Evolutionary conservation across 2,888 invertebrate species (phyloP).

Genomic region (Drosophila colorata): DNA sequence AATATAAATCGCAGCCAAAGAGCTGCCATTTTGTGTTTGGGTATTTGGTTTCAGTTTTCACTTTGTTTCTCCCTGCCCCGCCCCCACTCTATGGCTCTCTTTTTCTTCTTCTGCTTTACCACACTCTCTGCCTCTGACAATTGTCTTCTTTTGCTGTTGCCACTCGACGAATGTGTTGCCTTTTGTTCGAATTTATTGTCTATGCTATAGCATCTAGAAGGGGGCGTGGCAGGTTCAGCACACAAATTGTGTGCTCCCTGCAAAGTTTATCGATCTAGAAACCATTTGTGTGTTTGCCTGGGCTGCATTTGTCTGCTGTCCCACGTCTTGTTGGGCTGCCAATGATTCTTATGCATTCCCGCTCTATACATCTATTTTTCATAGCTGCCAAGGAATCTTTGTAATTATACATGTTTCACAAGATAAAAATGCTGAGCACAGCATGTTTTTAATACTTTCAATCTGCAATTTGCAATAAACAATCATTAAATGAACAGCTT

Average conservation of each 20-base stretch:
- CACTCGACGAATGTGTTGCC: conserved; percentile 71
- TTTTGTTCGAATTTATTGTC: conserved; percentile 73
- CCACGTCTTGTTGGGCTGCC: conserved; percentile 1
- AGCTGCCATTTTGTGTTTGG: conserved; percentile 51
- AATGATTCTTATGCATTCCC: conserved; percentile 14
- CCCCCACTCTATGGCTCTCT: neutral
- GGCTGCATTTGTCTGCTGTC: conserved; percentile 8
- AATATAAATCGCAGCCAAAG: conserved; percentile 62
- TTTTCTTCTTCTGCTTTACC: neutral
- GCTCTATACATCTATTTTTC: neutral
- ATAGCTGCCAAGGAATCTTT: conserved; percentile 4
- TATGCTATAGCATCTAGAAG: conserved; percentile 33
- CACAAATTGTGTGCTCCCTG: conserved; percentile 51
- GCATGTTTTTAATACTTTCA: neutral
- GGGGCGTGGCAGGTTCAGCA: conserved; percentile 38
- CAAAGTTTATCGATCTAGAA: conserved; percentile 69
- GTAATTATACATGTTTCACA: conserved; percentile 20
- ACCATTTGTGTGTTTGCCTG: conserved; percentile 47
- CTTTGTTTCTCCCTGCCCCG: conserved; percentile 18
- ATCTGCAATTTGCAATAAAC: conserved; percentile 17
- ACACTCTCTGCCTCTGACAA: conserved; percentile 45
- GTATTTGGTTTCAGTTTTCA: conserved; percentile 57
- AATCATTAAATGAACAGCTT: conserved; percentile 12
- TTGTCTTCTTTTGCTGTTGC: conserved; percentile 60
- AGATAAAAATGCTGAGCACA: conserved; percentile 4